Conservation (phyloP, 2,797 vertebrate genomes). For the Cyprinodon diabolis region DNA sequence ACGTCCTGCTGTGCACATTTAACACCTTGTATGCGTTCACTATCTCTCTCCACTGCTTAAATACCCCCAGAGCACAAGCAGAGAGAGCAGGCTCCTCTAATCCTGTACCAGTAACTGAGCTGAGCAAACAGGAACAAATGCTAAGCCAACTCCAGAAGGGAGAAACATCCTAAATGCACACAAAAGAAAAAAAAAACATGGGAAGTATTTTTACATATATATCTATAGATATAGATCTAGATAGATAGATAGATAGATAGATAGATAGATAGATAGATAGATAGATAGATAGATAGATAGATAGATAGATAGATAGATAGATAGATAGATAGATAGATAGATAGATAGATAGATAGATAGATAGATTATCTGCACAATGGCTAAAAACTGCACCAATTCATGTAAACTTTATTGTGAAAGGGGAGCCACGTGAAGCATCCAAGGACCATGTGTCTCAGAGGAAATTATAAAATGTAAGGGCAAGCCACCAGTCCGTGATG, state of each 20-base stretch:
- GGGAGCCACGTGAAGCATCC: constrained; percentile 48
- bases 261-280: too few species aligned
- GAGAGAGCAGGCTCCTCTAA: constrained; percentile 6
- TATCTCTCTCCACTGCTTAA: constrained; percentile 4
- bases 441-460: constrained; percentile 33
- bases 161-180: constrained; percentile 3
- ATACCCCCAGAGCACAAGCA: constrained; percentile 19
- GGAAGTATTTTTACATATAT: too few species aligned
- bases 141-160: neutral
- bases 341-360: too few species aligned
- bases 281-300: too few species aligned
- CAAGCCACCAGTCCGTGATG: constrained; percentile 37
- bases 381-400: constrained; percentile 39
- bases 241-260: too few species aligned
- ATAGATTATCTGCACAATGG: constrained; percentile 42
- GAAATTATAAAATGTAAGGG: constrained; percentile 62
- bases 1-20: constrained; percentile 29
- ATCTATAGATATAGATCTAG: too few species aligned
- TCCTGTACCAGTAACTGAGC: constrained; percentile 11
- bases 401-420: constrained; percentile 51
- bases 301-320: too few species aligned
- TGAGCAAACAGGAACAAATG: constrained; percentile 13
- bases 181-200: neutral
- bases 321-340: too few species aligned
- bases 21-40: constrained; percentile 21